Base-by-base conservation (phyloP, 2,797 vertebrate species). In the Tragelaphus oryx region DNA sequence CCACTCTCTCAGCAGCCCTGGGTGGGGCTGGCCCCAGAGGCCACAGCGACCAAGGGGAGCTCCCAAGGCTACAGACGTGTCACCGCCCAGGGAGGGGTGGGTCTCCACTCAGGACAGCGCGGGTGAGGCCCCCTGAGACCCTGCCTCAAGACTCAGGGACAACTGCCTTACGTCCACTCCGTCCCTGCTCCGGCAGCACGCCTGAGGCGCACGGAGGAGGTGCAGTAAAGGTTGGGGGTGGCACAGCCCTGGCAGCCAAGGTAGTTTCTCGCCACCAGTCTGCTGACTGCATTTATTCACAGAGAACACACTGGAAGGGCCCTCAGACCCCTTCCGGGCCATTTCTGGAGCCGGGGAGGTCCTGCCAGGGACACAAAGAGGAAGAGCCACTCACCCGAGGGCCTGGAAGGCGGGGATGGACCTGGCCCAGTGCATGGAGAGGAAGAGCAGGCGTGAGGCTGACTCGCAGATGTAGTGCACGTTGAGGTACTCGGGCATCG, bases 391-490 rank as follows among this genome's bases (percentile, higher is more conserved):
- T 99, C 98, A 99, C 99, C 99, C 99, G 33, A 99, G 99, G 96
- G 99, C 99, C 92, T 99, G 99, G 98, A 99, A 99, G 85, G 99
- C 99, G 59, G 99, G 99, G 96, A 99, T 99, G 96, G 99, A 99
- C 96, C 99, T 99, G 6, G 99, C 99, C 99, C 99, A 99, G 98
- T 99, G 99, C 99, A 99, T 99, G 95, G 99, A 99, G 65, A 99
- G 99, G 98, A 99, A 99, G 89, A 99, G 99, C 76, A 99, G 99
- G 59, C 99, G 99, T 78, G 99, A 99, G 0, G 99, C 99, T 14
- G 99, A 99, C 98, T 99, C 99, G 78, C 99, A 99, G 98, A 99
- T 99, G 98, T 99, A 99, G 98, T 99, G 99, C 52, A 99, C 99
- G 65, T 99, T 99, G 97, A 99, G 99, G 98, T 99, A 99, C 97